Evolutionary conservation across 2,888 invertebrate genomes (phyloP), one percentile per base, ranked within the genome.

Genomic region (Drosophila peninsularis): DNA sequence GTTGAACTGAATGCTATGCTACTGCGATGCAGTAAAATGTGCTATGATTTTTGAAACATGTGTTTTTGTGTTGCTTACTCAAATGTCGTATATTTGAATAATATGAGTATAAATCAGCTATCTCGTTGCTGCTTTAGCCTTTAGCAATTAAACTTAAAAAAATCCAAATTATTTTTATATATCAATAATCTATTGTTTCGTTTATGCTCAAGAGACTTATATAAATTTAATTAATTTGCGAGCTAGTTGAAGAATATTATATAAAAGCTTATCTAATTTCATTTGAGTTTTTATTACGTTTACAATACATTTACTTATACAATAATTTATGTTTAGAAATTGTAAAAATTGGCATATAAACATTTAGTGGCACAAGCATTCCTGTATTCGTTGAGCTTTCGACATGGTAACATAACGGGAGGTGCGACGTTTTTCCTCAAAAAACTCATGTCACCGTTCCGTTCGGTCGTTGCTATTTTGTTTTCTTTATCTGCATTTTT

Each of bases 301-400:
- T 19, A 19, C 13, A 6, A 6, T 11, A 1, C 30, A 32, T 30
- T 17, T 17, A 47, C 32, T 19, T 7, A 13, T 17, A 37, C 10
- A 11, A 37, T 13, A 27, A 13, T 27, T n/a, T 32, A 27, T 36
- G 9, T 10, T 71, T n/a, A 62, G 24, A 62, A 58, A 11, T 58
- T 45, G 34, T 54, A 17, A 47, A 47, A 62, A 39, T 37, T 42
- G 5, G 30, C 36, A 50, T 60, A 36, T n/a, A 19, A n/a, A 5
- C 42, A 56, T 11, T 39, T 36, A 5, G 14, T 32, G 14, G 13
- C 9, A 19, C 45, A 60, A 0, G 41, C 11, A n/a, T 56, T 56
- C 21, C 30, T 63, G 55, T 49, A 52, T 0, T 75, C 75, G 24
- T 78, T 86, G 7, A 79, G 5, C 27, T 3, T 27, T 5, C 27